Evolutionary conservation across 2,888 invertebrate species (phyloP), one percentile per base, ranked within the genome.

Genomic region (Neocrepidodera transversa): DNA sequence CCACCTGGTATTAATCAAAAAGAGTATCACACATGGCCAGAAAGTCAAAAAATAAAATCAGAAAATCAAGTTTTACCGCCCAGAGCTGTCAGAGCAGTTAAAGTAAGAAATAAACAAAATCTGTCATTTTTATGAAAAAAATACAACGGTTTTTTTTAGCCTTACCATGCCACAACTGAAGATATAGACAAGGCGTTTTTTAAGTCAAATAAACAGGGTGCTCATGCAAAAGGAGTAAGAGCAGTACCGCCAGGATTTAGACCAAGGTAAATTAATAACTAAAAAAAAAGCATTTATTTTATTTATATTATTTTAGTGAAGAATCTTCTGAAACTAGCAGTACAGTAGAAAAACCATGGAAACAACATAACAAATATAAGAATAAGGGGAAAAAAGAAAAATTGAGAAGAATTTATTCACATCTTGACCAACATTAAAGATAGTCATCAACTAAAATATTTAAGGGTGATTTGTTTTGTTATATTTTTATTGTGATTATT

Each of bases 371-470:
- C 78, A 92, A 89, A 78, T 93, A 94, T 76, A 87, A 87, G 26
- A 96, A 97, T 76, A 90, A 90, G 74, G 93, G 93, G 68, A 96
- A 95, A 76, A 89, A 90, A 60, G 95, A 97, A 77, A 98, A 98
- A 78, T 80, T 94, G n/a, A 84, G 97, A 72, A 84, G 91, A 74
- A 86, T 93, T 28, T 95, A 93, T 79, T 84, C 87, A 35, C 88
- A 95, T 81, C 84, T 95, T 52, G 96, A 97, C 79, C 85, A 91
- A 77, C 91, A 91, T 78, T 91, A 74, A 81, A 47, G n/a, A n/a
- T n/a, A n/a, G n/a, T n/a, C n/a, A n/a, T n/a, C n/a, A n/a, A n/a
- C n/a, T n/a, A n/a, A n/a, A n/a, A n/a, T n/a, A n/a, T n/a, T n/a
- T n/a, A n/a, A n/a, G n/a, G n/a, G n/a, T n/a, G n/a, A n/a, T n/a